Conservation (phyloP, 2,797 vertebrate genomes). For the Cryptoprocta ferox region DNA sequence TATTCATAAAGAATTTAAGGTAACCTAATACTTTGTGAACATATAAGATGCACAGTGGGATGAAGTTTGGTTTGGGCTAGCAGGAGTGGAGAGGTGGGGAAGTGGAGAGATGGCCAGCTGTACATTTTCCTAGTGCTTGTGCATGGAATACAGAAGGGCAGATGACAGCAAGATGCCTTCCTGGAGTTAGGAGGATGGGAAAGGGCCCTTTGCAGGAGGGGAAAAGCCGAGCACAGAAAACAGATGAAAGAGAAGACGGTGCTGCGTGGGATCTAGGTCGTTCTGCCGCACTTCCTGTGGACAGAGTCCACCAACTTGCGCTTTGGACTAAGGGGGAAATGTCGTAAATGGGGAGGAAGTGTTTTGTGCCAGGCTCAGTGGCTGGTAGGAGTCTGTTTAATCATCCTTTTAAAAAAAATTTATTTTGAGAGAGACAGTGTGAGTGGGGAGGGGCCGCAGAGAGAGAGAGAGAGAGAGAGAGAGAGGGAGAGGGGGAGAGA, state of each 20-base stretch:
- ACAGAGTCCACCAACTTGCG: neutral
- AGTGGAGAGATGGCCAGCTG: neutral
- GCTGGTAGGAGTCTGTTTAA: neutral
- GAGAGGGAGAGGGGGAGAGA: no score
- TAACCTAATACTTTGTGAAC: neutral
- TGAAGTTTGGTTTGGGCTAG: neutral
- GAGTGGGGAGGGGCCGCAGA: no score
- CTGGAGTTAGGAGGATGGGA: neutral
- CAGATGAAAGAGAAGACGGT: neutral
- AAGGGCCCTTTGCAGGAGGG: neutral
- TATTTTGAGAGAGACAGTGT: no score
- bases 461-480: no score
- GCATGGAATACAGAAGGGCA: neutral
- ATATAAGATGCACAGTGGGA: neutral
- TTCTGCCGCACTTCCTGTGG: neutral
- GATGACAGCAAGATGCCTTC: neutral
- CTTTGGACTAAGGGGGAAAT: neutral
- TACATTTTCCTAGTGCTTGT: neutral
- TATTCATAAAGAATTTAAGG: constrained; percentile 27
- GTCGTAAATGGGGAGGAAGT: neutral
- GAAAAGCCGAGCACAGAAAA: neutral
- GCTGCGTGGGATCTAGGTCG: neutral
- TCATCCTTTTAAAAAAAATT: neutral
- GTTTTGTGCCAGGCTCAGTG: neutral
- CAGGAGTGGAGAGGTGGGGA: neutral